A percentile compares a stretch with the other conserved stretches of the same genome.
Conservation (phyloP, 2,797 vertebrate genomes). For the Helicolenus hilgendorfi region DNA sequence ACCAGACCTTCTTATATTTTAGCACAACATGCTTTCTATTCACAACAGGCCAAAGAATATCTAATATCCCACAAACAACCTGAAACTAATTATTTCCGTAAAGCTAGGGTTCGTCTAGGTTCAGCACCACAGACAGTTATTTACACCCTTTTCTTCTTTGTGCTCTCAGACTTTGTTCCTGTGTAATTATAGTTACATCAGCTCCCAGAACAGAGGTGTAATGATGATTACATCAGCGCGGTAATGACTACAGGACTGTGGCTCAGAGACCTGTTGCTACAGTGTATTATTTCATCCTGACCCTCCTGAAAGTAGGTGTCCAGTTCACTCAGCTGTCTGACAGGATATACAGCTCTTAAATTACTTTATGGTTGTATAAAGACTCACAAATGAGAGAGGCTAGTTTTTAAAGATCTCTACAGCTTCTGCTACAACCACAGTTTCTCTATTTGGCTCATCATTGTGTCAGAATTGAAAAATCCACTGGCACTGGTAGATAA, state of each 20-base stretch:
- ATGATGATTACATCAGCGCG: conserved; percentile 35
- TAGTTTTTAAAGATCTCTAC: not conserved
- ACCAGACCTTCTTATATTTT: not conserved
- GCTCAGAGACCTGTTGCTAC: not conserved
- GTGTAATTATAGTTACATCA: conserved; percentile 17
- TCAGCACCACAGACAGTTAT: not conserved
- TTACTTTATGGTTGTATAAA: not conserved
- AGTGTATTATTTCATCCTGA: conserved; percentile 3
- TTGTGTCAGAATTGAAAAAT: not conserved
- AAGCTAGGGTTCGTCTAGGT: not conserved
- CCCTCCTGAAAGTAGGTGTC: conserved; percentile 16
- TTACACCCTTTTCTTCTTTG: not conserved
- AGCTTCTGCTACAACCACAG: no score
- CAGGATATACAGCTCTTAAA: not conserved
- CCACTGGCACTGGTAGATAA: not conserved
- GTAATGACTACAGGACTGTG: not conserved
- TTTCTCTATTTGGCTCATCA: not conserved
- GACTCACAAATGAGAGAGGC: not conserved
- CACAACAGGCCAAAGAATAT: not conserved
- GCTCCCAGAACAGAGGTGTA: conserved; percentile 1
- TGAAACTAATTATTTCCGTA: not conserved
- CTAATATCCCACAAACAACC: not conserved
- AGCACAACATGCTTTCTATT: not conserved
- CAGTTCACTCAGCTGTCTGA: not conserved
- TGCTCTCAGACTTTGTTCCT: conserved; percentile 4